Conservation (phyloP, 2,113 vertebrate genomes). For the Eretmodus cyanostictus region DNA sequence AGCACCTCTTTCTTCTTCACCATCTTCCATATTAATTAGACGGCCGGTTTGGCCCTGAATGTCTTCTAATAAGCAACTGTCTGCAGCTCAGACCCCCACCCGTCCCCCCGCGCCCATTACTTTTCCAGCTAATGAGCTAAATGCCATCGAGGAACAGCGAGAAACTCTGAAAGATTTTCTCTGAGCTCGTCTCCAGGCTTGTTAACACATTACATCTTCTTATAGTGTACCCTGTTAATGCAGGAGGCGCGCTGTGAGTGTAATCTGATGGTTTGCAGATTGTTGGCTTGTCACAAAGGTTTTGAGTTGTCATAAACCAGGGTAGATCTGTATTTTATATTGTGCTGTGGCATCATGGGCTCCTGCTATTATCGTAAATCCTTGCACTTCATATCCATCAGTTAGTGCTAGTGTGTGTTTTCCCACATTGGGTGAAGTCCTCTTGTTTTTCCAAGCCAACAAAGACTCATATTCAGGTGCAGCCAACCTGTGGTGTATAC, state of each 20-base stretch:
- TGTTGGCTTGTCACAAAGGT: background rate
- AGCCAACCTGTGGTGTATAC: background rate
- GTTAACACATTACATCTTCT: background rate
- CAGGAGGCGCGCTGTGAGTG: background rate
- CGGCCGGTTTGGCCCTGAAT: background rate
- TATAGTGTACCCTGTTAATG: background rate
- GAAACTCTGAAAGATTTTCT: background rate
- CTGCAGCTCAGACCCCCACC: background rate
- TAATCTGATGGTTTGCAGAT: background rate
- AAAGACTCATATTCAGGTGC: background rate
- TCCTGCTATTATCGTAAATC: background rate
- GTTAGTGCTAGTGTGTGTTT: background rate
- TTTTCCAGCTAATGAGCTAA: slow-evolving; percentile 2
- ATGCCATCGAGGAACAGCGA: background rate
- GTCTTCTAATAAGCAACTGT: background rate
- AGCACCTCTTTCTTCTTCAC: background rate
- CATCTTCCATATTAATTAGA: background rate
- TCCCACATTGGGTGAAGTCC: background rate
- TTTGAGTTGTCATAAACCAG: background rate
- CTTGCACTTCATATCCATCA: background rate
- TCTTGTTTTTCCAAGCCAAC: background rate
- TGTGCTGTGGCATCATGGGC: background rate
- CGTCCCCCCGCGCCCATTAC: background rate
- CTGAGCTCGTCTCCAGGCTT: background rate
- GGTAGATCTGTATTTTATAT: fast-evolving